These are phyloP conservation scores for Fulmarus glacialis DNA, from an alignment of 2,113 vertebrate species.

Conservation along the genomic window DNA sequence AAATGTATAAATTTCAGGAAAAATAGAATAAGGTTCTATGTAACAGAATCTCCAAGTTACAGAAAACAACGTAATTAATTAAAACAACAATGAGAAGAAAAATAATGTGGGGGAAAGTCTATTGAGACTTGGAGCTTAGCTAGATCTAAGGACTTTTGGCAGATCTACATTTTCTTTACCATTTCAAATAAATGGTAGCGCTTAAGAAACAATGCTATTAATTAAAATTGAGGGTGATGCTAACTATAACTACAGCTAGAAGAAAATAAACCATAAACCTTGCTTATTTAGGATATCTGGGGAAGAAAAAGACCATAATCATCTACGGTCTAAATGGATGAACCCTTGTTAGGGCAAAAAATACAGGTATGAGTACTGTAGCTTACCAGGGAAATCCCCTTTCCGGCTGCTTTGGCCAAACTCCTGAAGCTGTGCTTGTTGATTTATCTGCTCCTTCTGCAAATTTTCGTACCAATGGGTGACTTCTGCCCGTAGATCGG, in stretches of 20 bases:
- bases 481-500: constrained; percentile 95
- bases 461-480: constrained; percentile 99
- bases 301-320: neutral
- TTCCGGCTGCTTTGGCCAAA: constrained; percentile 94
- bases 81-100: neutral
- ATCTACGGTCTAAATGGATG: neutral
- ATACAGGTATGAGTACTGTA: neutral
- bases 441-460: constrained; percentile 98
- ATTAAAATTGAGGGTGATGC: neutral
- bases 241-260: neutral
- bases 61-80: neutral
- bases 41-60: neutral
- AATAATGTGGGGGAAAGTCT: neutral
- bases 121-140: neutral
- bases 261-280: neutral
- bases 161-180: neutral
- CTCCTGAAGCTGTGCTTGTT: constrained; percentile 98
- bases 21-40: neutral
- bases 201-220: neutral
- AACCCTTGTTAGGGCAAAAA: neutral
- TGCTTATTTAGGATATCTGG: neutral
- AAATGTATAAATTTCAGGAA: neutral
- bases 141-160: neutral
- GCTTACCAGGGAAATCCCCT: constrained; percentile 93
- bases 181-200: neutral